A percentile compares a stretch with the other conserved stretches of the same genome.
These are phyloP conservation scores for Malaclemys terrapin DNA, from an alignment of 2,113 vertebrate species.

Conservation along the genomic window DNA sequence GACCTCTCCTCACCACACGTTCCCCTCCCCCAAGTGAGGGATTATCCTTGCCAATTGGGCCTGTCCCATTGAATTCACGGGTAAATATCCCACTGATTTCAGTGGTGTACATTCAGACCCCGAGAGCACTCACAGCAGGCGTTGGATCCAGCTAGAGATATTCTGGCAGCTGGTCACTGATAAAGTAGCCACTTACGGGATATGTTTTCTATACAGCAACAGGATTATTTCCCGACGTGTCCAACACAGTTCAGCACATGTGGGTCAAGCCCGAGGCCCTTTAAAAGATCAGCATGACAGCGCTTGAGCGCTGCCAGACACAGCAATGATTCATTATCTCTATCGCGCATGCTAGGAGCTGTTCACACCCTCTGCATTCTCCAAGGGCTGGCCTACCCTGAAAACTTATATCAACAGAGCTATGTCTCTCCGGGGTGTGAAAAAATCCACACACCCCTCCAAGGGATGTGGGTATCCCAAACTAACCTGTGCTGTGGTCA, in stretches of 20 bases:
- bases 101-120: no score
- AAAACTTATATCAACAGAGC: background rate
- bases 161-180: background rate
- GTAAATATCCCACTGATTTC: background rate
- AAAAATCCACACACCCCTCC: fast-evolving
- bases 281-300: background rate
- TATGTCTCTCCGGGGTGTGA: background rate
- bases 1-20: background rate
- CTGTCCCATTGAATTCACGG: background rate
- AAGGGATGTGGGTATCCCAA: background rate
- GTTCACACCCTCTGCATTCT: background rate
- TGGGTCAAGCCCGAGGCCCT: background rate
- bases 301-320: background rate
- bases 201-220: background rate
- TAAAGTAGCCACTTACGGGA: background rate
- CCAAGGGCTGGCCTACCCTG: background rate
- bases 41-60: background rate
- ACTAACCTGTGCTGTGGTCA: no score
- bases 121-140: background rate
- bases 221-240: background rate
- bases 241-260: background rate
- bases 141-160: background rate
- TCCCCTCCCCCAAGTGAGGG: no score
- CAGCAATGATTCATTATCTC: background rate
- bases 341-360: background rate